Percentiles rank a stretch among this genome's conserved stretches.
These are phyloP conservation scores for Heliconius aoede DNA, from an alignment of 2,888 invertebrate species.

Conservation along the genomic window DNA sequence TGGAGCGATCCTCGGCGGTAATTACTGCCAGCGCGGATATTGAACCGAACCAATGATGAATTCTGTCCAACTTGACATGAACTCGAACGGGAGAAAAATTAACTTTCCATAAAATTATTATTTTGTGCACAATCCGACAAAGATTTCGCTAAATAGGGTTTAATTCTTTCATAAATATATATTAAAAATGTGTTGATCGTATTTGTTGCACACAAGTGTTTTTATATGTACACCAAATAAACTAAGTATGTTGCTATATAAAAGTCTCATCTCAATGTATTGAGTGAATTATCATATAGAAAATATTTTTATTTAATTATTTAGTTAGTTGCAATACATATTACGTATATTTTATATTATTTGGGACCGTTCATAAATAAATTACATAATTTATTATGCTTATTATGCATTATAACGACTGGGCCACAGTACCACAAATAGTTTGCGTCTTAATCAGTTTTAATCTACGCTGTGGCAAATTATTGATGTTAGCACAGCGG, in stretches of 20 bases:
- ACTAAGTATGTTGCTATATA: not conserved
- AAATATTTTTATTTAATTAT: not conserved
- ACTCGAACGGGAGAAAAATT: constrained; percentile 63
- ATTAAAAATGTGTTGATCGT: too few species aligned
- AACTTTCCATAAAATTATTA: constrained; percentile 60
- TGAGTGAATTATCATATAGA: not conserved
- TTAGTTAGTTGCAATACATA: not conserved
- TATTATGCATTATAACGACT: constrained; percentile 22
- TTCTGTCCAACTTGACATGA: constrained; percentile 72
- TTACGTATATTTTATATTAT: not conserved
- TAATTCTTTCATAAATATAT: not conserved
- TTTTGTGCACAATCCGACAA: constrained; percentile 1
- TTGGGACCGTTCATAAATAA: not conserved
- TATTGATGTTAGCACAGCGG: constrained; percentile 79
- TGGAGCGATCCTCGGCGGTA: constrained; percentile 66
- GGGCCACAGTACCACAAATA: constrained; percentile 33
- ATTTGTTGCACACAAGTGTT: not conserved
- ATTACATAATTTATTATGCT: not conserved
- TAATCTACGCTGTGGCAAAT: constrained; percentile 73
- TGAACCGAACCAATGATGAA: constrained; percentile 70
- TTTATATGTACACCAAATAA: not conserved
- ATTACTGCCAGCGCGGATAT: constrained; percentile 65
- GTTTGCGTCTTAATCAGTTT: constrained; percentile 73
- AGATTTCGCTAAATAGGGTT: not conserved
- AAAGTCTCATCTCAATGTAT: not conserved